These are phyloP conservation scores for Cistogaster globosa DNA, from an alignment of 2,888 invertebrate species.

Conservation along the genomic window DNA sequence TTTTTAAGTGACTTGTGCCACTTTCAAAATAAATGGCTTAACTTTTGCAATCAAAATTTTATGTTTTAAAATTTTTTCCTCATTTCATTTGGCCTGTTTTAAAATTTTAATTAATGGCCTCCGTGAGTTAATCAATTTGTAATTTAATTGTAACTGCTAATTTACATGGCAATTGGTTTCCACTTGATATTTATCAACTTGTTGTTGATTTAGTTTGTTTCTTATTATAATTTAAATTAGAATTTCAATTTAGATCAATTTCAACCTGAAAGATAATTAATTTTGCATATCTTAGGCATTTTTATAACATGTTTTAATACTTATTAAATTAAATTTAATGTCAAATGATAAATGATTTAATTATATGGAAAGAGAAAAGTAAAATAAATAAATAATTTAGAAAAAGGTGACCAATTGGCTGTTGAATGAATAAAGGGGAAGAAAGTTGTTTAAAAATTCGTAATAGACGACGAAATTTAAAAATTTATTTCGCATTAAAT, in stretches of 20 bases:
- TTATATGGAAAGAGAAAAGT: slow-evolving; percentile 27
- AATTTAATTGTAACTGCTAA: slow-evolving; percentile 78
- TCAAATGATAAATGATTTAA: slow-evolving; percentile 62
- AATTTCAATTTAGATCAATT: slow-evolving; percentile 60
- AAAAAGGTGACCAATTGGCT: slow-evolving; percentile 33
- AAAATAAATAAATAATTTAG: slow-evolving; percentile 8
- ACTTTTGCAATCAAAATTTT: slow-evolving; percentile 42
- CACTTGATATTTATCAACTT: slow-evolving; percentile 73
- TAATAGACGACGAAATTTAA: too few relatives aligned
- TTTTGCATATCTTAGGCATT: slow-evolving; percentile 59
- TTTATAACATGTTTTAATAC: slow-evolving; percentile 37
- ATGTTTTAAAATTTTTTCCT: slow-evolving; percentile 19
- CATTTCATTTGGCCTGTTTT: slow-evolving; percentile 53
- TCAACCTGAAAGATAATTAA: slow-evolving; percentile 46
- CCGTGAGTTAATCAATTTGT: slow-evolving; percentile 81
- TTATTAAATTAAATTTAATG: slow-evolving; percentile 53
- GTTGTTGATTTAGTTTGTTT: slow-evolving; percentile 41
- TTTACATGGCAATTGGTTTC: slow-evolving; percentile 80
- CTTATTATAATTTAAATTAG: slow-evolving; percentile 50
- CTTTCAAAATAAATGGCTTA: too few relatives aligned
- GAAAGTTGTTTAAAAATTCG: too few relatives aligned
- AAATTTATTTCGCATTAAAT: too few relatives aligned
- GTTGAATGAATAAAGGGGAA: too few relatives aligned
- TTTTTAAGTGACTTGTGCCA: too few relatives aligned
- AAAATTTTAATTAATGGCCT: slow-evolving; percentile 78